Evolutionary conservation across 2,888 invertebrate genomes (phyloP).

Genomic region (Hemistola chrysoprasaria): DNA sequence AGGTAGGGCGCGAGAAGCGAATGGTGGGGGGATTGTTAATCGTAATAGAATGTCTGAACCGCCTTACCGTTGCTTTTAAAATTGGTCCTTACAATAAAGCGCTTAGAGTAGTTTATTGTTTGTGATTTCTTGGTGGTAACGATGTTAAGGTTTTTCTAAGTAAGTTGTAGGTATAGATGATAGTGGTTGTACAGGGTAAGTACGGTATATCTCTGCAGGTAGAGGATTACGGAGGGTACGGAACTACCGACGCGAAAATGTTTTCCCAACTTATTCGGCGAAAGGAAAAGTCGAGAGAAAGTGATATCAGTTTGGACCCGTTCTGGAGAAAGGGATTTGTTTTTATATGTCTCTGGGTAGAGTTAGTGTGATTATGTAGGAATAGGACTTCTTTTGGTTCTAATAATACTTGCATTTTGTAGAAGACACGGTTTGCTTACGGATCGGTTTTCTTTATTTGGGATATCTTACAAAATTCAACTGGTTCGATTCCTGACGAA

Average conservation of each 20-base stretch:
- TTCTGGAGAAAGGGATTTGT: slow-evolving; percentile 28
- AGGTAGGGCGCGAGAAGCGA: slow-evolving; percentile 79
- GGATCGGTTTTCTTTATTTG: too few relatives aligned
- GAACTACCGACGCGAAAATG: slow-evolving; percentile 69
- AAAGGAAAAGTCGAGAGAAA: slow-evolving; percentile 77
- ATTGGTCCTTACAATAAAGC: slow-evolving; percentile 11
- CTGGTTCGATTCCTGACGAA: too few relatives aligned
- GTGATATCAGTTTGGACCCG: slow-evolving; percentile 59
- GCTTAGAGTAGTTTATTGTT: slow-evolving; percentile 22
- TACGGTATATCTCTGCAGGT: slow-evolving; percentile 79
- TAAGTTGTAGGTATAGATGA: slow-evolving; percentile 72
- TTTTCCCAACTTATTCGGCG: slow-evolving; percentile 77
- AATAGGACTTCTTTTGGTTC: too few relatives aligned
- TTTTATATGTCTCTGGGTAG: slow-evolving; percentile 22
- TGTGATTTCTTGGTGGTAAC: slow-evolving; percentile 18
- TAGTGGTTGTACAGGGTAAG: slow-evolving; percentile 77
- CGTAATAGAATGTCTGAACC: slow-evolving; percentile 43
- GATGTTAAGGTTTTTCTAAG: slow-evolving; percentile 22
- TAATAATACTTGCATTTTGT: too few relatives aligned
- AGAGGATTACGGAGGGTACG: slow-evolving; percentile 75
- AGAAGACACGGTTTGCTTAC: too few relatives aligned
- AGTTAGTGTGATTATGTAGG: slow-evolving; percentile 15
- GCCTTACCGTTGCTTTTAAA: slow-evolving; percentile 23
- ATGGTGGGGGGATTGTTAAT: slow-evolving; percentile 66
- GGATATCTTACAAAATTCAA: too few relatives aligned